Conservation (phyloP, 2,113 vertebrate genomes). For the Marmota monax region DNA sequence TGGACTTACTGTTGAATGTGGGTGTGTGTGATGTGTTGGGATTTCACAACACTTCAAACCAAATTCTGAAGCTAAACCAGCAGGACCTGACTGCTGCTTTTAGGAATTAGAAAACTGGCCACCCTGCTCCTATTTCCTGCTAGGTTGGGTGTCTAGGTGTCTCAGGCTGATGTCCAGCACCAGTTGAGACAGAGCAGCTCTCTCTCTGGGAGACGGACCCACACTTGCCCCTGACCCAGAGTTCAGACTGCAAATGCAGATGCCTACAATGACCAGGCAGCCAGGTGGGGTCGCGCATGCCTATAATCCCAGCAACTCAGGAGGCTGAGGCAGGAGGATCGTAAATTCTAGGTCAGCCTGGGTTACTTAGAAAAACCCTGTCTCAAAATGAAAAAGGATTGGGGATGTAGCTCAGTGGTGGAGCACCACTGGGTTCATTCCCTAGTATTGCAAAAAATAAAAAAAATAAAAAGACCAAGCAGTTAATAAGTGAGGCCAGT, state of each 20-base stretch:
- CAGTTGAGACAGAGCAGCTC: not conserved
- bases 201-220: not conserved
- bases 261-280: not conserved
- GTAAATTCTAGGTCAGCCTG: too few relatives aligned
- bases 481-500: not conserved
- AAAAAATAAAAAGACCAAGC: too few relatives aligned
- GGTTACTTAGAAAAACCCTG: too few relatives aligned
- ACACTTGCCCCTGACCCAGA: not conserved
- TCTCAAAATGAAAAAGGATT: too few relatives aligned
- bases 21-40: constrained; percentile 77
- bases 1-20: constrained; percentile 77
- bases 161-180: not conserved
- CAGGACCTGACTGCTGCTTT: constrained; percentile 18
- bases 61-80: constrained; percentile 67
- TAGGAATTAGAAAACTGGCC: constrained; percentile 44
- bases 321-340: too few relatives aligned
- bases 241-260: not conserved
- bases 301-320: too few relatives aligned
- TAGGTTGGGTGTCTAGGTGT: not conserved
- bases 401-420: too few relatives aligned
- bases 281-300: not conserved
- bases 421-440: too few relatives aligned
- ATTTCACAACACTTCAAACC: constrained; percentile 81
- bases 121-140: not conserved
- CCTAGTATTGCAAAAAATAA: too few relatives aligned